A percentile compares a stretch with the other conserved stretches of the same genome.
These are phyloP conservation scores for Myzus persicae DNA, from an alignment of 1,140 invertebrate species.

Conservation along the genomic window DNA sequence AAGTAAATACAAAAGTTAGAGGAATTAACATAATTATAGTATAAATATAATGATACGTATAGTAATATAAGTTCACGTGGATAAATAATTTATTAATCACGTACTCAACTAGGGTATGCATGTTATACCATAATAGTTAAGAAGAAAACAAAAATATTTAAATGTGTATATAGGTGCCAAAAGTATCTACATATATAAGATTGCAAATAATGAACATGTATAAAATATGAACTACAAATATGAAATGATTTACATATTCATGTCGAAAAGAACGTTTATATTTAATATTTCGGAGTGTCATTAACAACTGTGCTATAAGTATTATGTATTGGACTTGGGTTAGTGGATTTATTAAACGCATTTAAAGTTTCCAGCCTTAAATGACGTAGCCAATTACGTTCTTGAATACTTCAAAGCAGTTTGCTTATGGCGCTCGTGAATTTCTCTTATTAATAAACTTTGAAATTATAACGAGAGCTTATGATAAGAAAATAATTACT, in stretches of 20 bases:
- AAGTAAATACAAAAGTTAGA: neutral
- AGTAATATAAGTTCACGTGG: too few relatives aligned
- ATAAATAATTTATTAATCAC: too few relatives aligned
- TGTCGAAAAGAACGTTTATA: neutral
- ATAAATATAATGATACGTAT: too few relatives aligned
- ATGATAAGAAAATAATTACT: conserved; percentile 32
- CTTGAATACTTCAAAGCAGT: conserved; percentile 45
- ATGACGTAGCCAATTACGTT: conserved; percentile 49
- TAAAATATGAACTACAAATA: neutral
- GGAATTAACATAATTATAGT: neutral
- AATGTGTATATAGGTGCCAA: neutral
- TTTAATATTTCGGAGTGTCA: neutral
- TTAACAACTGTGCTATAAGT: conserved; percentile 12
- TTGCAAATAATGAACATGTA: neutral
- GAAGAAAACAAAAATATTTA: neutral
- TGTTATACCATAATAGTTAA: neutral
- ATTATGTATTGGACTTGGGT: conserved; percentile 32
- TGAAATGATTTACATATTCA: neutral
- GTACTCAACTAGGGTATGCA: neutral
- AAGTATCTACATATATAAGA: neutral
- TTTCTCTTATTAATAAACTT: conserved; percentile 36
- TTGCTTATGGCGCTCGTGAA: neutral
- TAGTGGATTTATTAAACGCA: conserved; percentile 38
- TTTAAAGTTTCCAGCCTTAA: conserved; percentile 48
- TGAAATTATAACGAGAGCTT: neutral